Conservation (phyloP, 2,113 vertebrate species). For the Rhabdomys dilectus region DNA sequence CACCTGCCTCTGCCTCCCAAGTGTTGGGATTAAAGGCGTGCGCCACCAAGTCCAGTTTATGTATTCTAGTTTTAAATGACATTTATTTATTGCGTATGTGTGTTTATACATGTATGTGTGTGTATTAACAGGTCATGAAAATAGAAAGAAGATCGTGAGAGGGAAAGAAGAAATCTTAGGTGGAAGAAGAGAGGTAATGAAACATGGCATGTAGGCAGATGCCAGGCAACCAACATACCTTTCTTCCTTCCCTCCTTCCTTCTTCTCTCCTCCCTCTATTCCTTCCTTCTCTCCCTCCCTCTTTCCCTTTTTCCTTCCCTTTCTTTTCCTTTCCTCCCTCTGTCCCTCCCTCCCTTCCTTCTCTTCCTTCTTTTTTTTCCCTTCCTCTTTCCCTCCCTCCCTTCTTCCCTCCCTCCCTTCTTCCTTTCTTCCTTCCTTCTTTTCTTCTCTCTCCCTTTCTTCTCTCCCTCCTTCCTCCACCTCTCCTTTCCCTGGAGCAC, state of each 20-base stretch:
- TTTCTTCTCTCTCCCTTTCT: neutral
- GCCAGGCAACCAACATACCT: neutral
- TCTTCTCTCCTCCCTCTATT: neutral
- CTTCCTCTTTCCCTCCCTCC: rapidly evolving
- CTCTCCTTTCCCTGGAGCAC: neutral
- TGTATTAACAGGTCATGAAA: neutral
- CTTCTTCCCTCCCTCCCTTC: rapidly evolving
- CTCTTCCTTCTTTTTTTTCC: neutral
- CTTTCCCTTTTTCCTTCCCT: too few relatives aligned
- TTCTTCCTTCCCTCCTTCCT: neutral
- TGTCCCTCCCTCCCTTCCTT: rapidly evolving
- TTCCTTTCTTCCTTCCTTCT: too few relatives aligned
- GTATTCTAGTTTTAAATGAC: neutral
- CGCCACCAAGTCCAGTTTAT: neutral
- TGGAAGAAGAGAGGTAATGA: neutral
- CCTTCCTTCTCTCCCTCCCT: rapidly evolving
- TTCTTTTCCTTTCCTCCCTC: too few relatives aligned
- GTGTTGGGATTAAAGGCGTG: neutral
- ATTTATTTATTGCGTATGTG: neutral
- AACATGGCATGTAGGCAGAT: neutral
- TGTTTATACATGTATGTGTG: neutral
- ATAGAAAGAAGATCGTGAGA: neutral
- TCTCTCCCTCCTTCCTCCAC: rapidly evolving
- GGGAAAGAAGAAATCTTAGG: neutral
- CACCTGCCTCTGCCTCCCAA: neutral